These are phyloP conservation scores for Pachyseris speciosa DNA, from an alignment of 64 coral and sea anemone species.

Conservation along the genomic window DNA sequence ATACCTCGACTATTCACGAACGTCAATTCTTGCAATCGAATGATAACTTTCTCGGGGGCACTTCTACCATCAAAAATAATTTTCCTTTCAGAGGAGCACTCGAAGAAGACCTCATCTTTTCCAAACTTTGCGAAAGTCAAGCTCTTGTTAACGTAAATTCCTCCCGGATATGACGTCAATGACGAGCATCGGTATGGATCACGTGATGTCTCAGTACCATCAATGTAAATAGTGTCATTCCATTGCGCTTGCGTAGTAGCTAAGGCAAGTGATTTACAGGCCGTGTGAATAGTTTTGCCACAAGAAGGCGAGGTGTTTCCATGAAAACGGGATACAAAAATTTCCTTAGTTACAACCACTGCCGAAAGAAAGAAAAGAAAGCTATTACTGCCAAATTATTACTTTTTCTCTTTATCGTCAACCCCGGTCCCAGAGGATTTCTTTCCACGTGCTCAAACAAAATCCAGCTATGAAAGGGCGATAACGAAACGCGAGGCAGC, in stretches of 20 bases:
- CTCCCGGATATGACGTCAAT: background rate
- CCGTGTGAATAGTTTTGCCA: background rate
- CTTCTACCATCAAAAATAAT: background rate
- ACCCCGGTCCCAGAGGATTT: too few species aligned
- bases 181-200: slow-evolving; percentile 19
- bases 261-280: background rate
- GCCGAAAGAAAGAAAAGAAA: background rate
- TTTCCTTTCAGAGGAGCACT: background rate
- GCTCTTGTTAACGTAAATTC: slow-evolving; percentile 2
- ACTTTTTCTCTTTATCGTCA: too few species aligned
- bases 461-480: too few species aligned
- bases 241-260: background rate
- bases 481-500: too few species aligned
- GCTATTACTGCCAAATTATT: background rate
- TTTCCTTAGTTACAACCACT: background rate
- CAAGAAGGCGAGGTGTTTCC: background rate
- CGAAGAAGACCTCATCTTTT: background rate
- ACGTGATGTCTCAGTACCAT: slow-evolving; percentile 27
- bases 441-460: too few species aligned
- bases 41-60: background rate
- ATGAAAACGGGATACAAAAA: background rate
- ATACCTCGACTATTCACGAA: background rate
- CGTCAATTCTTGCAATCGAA: background rate
- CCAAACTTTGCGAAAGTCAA: background rate
- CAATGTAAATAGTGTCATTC: slow-evolving; percentile 4